Evolutionary conservation across 2,113 vertebrate species (phyloP).

Genomic region (Urocynchramus pylzowi): DNA sequence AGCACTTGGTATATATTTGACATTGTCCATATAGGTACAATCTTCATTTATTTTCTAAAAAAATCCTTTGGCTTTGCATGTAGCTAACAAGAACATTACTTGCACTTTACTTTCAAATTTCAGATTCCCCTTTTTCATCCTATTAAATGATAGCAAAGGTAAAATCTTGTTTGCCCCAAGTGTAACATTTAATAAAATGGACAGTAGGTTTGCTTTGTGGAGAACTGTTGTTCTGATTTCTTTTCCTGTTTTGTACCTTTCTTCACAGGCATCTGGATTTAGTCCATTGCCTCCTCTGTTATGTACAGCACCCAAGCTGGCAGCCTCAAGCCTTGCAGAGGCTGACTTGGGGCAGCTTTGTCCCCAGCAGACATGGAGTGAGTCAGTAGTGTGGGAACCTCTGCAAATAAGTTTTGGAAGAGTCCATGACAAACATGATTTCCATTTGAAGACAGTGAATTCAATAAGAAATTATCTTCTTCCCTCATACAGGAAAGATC

Average conservation of each 20-base stretch:
- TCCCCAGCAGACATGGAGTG: fast-evolving
- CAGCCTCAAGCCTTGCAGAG: neutral
- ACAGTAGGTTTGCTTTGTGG: neutral
- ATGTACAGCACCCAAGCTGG: neutral
- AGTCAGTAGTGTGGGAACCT: neutral
- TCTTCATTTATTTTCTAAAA: neutral
- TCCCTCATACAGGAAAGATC: neutral
- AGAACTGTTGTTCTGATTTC: neutral
- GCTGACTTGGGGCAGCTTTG: neutral
- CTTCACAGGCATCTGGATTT: neutral
- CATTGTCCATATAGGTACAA: neutral
- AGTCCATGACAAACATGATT: neutral
- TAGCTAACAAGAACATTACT: neutral
- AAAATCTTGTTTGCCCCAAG: neutral
- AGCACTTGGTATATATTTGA: neutral
- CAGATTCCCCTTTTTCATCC: neutral
- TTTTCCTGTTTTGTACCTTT: neutral
- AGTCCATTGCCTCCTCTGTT: neutral
- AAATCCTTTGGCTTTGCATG: neutral
- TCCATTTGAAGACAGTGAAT: neutral
- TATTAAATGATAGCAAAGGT: neutral
- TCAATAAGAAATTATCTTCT: neutral
- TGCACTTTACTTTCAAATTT: neutral
- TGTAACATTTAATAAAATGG: neutral
- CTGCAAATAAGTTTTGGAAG: neutral